Conservation (phyloP, 2,888 invertebrate genomes). For the Sipha maydis region DNA sequence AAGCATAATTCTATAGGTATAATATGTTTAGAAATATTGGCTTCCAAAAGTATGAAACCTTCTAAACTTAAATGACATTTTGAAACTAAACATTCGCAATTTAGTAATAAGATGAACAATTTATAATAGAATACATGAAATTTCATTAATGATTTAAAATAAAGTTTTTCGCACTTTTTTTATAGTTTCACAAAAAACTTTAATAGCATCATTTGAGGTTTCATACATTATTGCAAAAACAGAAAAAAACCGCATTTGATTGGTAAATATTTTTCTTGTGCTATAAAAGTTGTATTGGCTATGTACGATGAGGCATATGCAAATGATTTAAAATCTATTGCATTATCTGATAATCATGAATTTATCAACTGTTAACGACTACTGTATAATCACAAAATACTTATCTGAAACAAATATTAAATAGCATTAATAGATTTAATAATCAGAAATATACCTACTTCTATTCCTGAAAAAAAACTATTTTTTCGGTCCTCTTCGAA, state of each 20-base stretch:
- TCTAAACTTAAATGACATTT: conserved; percentile 63
- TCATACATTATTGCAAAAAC: too few relatives aligned
- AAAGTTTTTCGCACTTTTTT: conserved; percentile 39
- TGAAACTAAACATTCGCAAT: conserved; percentile 63
- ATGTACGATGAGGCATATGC: conserved; percentile 64
- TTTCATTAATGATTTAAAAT: conserved; percentile 63
- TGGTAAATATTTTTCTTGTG: conserved; percentile 64
- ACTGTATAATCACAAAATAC: conserved; percentile 21
- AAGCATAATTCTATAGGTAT: conserved; percentile 48
- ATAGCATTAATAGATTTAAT: conserved; percentile 23
- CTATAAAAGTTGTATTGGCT: conserved; percentile 64
- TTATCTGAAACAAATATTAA: background rate
- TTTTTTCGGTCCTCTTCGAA: background rate
- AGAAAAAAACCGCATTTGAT: conserved; percentile 64
- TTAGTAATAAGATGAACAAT: conserved; percentile 50
- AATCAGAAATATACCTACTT: conserved; percentile 33
- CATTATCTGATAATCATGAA: too few relatives aligned
- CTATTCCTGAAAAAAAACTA: conserved; percentile 17
- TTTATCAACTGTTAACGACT: background rate
- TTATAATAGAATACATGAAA: conserved; percentile 16
- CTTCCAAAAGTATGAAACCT: conserved; percentile 63
- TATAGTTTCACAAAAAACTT: conserved; percentile 59
- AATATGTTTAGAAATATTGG: conserved; percentile 55
- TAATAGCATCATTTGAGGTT: conserved; percentile 63
- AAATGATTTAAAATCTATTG: conserved; percentile 63